Evolutionary conservation across 2,888 invertebrate genomes (phyloP).

Genomic region (Aphidius colemani): DNA sequence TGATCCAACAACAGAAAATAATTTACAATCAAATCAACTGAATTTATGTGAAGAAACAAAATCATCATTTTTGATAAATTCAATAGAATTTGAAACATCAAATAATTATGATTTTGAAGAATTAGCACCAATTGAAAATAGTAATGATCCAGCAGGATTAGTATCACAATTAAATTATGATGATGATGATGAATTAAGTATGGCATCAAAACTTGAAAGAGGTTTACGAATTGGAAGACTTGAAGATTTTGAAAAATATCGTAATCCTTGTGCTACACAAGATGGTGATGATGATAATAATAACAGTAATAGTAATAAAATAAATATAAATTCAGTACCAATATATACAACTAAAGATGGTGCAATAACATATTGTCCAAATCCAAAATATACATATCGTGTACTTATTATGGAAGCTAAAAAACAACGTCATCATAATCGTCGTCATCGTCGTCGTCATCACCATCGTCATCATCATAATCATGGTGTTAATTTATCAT

Average conservation of each 20-base stretch:
- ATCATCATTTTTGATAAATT: constrained; percentile 1
- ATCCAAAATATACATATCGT: constrained; percentile 52
- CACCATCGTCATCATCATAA: background rate
- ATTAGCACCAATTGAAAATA: constrained; percentile 39
- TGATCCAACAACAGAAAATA: no score
- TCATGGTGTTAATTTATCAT: no score
- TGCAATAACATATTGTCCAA: constrained; percentile 57
- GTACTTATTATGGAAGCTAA: constrained; percentile 50
- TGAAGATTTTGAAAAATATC: constrained; percentile 31
- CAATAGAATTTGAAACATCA: constrained; percentile 11
- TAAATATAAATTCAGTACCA: constrained; percentile 52
- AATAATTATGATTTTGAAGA: constrained; percentile 42
- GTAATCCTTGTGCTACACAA: constrained; percentile 27
- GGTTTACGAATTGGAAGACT: constrained; percentile 25
- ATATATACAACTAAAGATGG: constrained; percentile 58
- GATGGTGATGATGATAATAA: background rate
- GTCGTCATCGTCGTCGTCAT: background rate
- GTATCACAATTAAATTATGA: constrained; percentile 27
- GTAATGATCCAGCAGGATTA: constrained; percentile 28
- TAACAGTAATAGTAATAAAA: constrained; percentile 19
- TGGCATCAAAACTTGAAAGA: no score
- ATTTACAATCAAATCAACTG: no score
- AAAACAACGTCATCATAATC: constrained; percentile 39
- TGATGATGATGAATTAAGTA: constrained; percentile 23
- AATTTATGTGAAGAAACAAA: background rate